A percentile compares a stretch with the other conserved stretches of the same genome.
These are phyloP conservation scores for Amphimallon solstitiale DNA, from an alignment of 2,888 invertebrate genomes.

Conservation along the genomic window DNA sequence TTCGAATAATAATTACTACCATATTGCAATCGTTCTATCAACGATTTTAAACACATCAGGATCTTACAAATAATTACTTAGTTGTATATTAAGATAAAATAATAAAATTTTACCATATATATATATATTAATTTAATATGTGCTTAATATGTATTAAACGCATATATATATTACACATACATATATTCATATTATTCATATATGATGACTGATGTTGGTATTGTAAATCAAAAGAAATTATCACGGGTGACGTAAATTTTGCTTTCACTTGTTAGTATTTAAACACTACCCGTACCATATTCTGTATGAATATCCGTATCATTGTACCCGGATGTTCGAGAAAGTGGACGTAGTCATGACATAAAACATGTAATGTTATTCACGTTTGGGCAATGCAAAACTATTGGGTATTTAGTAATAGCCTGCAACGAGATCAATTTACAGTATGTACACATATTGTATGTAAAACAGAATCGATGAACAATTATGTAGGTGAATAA, in stretches of 20 bases:
- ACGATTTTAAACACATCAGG: no score
- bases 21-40: no score
- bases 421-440: background rate
- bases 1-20: no score
- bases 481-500: no score
- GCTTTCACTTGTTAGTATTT: constrained; percentile 46
- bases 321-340: constrained; percentile 48
- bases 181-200: no score
- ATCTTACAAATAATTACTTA: no score
- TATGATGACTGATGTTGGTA: background rate
- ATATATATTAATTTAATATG: no score
- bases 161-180: no score
- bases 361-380: constrained; percentile 13
- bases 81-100: no score
- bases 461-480: no score
- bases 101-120: no score
- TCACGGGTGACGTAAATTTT: constrained; percentile 40
- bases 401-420: background rate
- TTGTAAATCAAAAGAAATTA: constrained; percentile 33
- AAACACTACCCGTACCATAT: constrained; percentile 41
- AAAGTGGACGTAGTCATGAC: constrained; percentile 43
- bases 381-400: constrained; percentile 1
- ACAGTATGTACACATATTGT: background rate
- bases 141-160: no score
- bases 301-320: constrained; percentile 43